Conservation (phyloP, 1,140 invertebrate species). For the Cecropterus lyciades region DNA sequence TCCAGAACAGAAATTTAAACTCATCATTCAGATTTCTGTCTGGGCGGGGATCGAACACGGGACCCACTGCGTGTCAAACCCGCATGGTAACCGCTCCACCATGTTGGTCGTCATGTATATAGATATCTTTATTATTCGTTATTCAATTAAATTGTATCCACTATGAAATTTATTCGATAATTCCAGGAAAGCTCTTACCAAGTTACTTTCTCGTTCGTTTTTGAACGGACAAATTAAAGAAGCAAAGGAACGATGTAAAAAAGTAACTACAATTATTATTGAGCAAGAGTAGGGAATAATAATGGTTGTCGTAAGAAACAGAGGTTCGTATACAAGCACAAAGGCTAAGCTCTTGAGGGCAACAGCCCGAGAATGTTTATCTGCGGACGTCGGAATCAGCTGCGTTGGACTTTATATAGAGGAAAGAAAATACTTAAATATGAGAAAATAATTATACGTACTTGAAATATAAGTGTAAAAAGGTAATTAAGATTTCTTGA, state of each 20-base stretch:
- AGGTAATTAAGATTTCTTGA: neutral
- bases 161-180: no score
- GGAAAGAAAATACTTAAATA: neutral
- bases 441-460: neutral
- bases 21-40: no score
- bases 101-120: no score
- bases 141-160: no score
- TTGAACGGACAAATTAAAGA: neutral
- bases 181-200: no score
- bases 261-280: neutral
- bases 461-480: no score
- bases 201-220: no score
- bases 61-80: no score
- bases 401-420: neutral
- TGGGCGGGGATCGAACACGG: no score
- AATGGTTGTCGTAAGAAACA: slow-evolving; percentile 12
- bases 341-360: slow-evolving; percentile 3
- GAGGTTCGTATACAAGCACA: slow-evolving; percentile 4
- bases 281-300: slow-evolving; percentile 1
- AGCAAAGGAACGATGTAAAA: neutral
- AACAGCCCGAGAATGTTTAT: slow-evolving; percentile 19
- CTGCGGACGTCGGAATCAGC: neutral
- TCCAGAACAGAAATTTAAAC: no score
- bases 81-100: no score
- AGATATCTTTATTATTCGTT: no score